Evolutionary conservation across 2,113 vertebrate species (phyloP).

Genomic region (Prolemur simus): DNA sequence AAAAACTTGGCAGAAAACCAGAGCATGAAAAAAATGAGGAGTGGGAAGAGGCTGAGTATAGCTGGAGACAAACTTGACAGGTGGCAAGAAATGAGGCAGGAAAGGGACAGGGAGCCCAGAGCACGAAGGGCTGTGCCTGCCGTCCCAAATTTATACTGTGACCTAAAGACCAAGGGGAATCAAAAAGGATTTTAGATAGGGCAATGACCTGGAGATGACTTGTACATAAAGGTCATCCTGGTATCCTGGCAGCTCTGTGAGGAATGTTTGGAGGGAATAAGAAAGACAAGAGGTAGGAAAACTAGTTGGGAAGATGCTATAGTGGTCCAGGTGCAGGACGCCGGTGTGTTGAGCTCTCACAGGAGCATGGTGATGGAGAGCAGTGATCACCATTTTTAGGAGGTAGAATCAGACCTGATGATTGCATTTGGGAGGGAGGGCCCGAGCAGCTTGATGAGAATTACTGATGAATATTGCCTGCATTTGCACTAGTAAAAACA

Average conservation of each 20-base stretch:
- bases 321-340: no score
- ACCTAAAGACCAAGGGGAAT: not conserved
- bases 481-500: not conserved
- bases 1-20: not conserved
- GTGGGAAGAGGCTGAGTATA: not conserved
- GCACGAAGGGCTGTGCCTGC: not conserved
- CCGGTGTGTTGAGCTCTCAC: not conserved
- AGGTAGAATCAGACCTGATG: not conserved
- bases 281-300: not conserved
- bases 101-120: not conserved
- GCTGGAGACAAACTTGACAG: not conserved
- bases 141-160: not conserved
- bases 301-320: not conserved
- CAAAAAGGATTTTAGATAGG: not conserved
- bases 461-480: not conserved
- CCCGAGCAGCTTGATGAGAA: not conserved
- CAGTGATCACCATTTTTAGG: accelerated
- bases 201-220: not conserved
- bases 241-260: not conserved
- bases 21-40: not conserved
- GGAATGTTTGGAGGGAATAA: not conserved
- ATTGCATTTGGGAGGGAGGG: not conserved
- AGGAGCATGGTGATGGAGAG: not conserved
- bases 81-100: not conserved
- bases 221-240: not conserved